Evolutionary conservation across 2,797 vertebrate species (phyloP).

Genomic region (Crocidura indochinensis): DNA sequence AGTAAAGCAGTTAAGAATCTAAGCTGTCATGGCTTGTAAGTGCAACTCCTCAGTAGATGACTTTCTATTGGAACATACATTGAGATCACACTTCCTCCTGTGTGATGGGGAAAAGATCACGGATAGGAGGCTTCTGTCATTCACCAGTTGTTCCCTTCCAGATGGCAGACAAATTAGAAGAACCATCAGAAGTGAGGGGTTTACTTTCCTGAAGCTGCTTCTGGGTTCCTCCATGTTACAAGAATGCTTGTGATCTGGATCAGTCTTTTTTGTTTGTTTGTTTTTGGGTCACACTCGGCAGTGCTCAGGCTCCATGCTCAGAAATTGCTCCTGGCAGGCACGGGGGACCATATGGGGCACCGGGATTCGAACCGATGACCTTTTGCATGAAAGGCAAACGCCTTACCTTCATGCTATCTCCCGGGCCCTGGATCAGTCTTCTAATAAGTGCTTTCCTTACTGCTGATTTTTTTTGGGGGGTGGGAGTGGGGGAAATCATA

Average conservation of each 20-base stretch:
- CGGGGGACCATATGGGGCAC: no score
- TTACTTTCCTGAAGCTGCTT: constrained; percentile 29
- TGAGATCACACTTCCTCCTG: constrained; percentile 57
- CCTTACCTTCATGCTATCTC: no score
- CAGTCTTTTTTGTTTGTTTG: no score
- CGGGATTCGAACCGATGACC: no score
- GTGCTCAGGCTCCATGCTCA: no score
- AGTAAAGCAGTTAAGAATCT: constrained; percentile 53
- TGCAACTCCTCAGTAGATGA: neutral
- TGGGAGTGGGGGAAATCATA: no score
- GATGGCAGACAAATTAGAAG: neutral
- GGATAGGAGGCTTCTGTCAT: constrained; percentile 18
- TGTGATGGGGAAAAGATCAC: neutral
- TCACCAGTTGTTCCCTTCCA: constrained; percentile 53
- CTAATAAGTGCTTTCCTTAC: neutral
- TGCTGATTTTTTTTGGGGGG: no score
- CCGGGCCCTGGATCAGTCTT: no score
- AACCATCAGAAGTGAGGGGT: neutral
- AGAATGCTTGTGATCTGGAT: constrained; percentile 37
- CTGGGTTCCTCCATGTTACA: constrained; percentile 12
- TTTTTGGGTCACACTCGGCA: no score
- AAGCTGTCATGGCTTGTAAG: constrained; percentile 47
- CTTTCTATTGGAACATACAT: constrained; percentile 20
- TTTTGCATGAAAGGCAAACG: no score
- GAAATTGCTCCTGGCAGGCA: no score